Percentiles rank a stretch among this genome's conserved stretches.
These are phyloP conservation scores for Anthopleura sola DNA, from an alignment of 64 coral and sea anemone genomes.

Conservation along the genomic window DNA sequence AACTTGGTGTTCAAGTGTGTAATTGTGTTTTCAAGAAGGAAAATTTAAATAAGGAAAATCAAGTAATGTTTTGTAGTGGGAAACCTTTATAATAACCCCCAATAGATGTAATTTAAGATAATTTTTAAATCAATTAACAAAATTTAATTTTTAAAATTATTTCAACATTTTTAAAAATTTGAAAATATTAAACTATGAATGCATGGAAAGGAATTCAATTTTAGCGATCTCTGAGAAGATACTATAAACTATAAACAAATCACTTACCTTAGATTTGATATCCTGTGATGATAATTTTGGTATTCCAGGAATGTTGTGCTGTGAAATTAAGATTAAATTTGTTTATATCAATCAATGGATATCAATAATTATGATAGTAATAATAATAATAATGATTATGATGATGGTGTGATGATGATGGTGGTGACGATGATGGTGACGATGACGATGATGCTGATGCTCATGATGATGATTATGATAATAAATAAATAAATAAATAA, in stretches of 20 bases:
- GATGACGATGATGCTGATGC: no score
- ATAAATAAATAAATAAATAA: no score
- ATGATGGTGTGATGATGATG: no score
- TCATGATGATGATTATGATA: no score
- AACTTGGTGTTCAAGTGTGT: not conserved
- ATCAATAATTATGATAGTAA: no score
- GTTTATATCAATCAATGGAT: no score
- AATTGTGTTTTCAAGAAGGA: not conserved
- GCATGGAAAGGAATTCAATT: no score
- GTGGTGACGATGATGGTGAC: no score
- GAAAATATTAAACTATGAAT: not conserved
- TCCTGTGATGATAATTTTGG: constrained; percentile 18
- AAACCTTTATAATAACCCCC: not conserved
- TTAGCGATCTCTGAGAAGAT: no score
- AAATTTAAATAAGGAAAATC: not conserved
- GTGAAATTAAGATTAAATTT: not conserved
- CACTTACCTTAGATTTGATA: constrained; percentile 20
- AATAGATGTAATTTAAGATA: no score
- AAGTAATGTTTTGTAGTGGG: not conserved
- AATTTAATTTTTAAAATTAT: no score
- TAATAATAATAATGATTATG: no score
- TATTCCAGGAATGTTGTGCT: constrained; percentile 1
- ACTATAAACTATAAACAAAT: not conserved
- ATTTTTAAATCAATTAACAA: not conserved
- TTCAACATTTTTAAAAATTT: not conserved